These are phyloP conservation scores for Drosophila sp. DNA, from an alignment of 1,140 invertebrate species.

Conservation along the genomic window DNA sequence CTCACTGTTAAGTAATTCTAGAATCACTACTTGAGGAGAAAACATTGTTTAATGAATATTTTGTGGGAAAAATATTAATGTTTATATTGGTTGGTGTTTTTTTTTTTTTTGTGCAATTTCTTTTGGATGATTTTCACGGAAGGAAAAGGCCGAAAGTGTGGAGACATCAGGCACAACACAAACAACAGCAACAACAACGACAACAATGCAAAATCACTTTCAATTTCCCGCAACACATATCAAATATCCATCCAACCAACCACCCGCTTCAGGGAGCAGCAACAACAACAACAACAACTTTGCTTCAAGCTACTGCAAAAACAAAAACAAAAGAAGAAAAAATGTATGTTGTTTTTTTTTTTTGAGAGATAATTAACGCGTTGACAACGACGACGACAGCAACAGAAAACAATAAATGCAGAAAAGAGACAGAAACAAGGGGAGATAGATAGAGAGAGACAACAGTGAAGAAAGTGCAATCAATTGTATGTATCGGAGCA, in stretches of 20 bases:
- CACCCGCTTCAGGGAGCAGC: slow-evolving; percentile 10
- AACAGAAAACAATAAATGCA: slow-evolving; percentile 15
- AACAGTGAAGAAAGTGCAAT: slow-evolving; percentile 5
- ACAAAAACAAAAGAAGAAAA: neutral
- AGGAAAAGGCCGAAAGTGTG: slow-evolving; percentile 2
- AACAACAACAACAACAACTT: neutral
- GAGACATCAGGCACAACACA: neutral
- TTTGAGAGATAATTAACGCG: slow-evolving; percentile 28
- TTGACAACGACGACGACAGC: slow-evolving; percentile 14
- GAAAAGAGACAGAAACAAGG: neutral
- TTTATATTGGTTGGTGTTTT: neutral
- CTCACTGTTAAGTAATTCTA: too few species aligned
- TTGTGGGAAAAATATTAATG: neutral
- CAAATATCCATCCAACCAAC: slow-evolving; percentile 3
- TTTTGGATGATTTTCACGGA: neutral
- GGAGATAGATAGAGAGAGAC: neutral
- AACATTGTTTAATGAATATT: too few species aligned
- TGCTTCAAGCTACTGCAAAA: slow-evolving; percentile 1
- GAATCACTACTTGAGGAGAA: too few species aligned
- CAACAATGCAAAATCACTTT: slow-evolving; percentile 12
- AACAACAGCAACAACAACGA: too few species aligned
- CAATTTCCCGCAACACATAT: slow-evolving; percentile 6
- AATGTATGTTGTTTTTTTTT: neutral
- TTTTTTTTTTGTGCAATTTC: neutral
- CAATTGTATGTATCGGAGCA: neutral